phyloP scores from a whole-genome alignment of 2,888 invertebrate genomes.

The Cantharis rustica region DNA sequence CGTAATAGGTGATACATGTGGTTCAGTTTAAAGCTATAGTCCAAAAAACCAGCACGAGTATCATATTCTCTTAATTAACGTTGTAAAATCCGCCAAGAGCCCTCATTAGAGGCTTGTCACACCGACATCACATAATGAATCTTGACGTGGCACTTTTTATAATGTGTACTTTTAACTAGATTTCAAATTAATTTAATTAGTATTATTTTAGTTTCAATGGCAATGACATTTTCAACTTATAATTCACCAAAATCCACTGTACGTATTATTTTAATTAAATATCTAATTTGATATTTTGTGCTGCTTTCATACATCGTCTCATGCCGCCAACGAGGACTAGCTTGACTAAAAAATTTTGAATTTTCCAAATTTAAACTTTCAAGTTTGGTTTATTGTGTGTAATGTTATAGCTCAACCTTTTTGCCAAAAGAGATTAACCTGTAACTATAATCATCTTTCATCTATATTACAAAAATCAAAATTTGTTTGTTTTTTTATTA shows the following conservation, averaged over 20 bases:
- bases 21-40: constrained; percentile 47
- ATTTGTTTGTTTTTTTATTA: too few relatives aligned
- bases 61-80: constrained; percentile 57
- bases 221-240: constrained; percentile 1
- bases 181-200: constrained; percentile 54
- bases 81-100: constrained; percentile 54
- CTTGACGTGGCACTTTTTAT: constrained; percentile 56
- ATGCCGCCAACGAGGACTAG: too few relatives aligned
- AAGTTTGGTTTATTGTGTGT: too few relatives aligned
- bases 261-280: not conserved
- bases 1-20: constrained; percentile 41
- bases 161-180: constrained; percentile 53
- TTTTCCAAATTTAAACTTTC: too few relatives aligned
- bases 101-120: constrained; percentile 56
- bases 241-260: not conserved
- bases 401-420: too few relatives aligned
- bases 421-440: too few relatives aligned
- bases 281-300: not conserved
- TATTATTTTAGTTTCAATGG: constrained; percentile 19
- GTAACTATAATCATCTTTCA: too few relatives aligned
- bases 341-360: too few relatives aligned
- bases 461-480: too few relatives aligned
- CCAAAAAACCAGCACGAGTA: constrained; percentile 50
- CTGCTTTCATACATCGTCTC: not conserved
- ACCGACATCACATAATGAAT: constrained; percentile 55